These are phyloP conservation scores for Aphyosemion australe DNA, from an alignment of 2,113 vertebrate genomes.

Conservation along the genomic window DNA sequence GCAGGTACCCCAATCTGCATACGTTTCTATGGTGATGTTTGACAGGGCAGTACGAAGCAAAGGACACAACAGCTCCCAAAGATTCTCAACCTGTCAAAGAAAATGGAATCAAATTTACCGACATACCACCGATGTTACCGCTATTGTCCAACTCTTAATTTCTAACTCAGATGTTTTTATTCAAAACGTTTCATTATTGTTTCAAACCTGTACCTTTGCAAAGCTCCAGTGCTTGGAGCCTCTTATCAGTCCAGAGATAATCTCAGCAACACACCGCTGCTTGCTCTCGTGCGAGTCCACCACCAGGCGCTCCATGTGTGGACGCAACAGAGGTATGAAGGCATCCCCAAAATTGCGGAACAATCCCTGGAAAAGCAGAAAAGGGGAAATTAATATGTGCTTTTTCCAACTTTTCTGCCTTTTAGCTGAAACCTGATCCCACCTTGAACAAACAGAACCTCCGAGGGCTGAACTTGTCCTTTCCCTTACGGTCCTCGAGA, in stretches of 20 bases:
- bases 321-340: constrained; percentile 88
- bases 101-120: not conserved
- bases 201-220: constrained; percentile 81
- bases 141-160: too few relatives aligned
- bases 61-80: constrained; percentile 91
- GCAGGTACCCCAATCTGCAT: constrained; percentile 96
- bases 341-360: constrained; percentile 93
- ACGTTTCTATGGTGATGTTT: constrained; percentile 95
- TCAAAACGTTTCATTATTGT: not conserved
- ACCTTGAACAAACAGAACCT: constrained; percentile 99
- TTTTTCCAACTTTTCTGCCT: not conserved
- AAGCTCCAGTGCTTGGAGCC: constrained; percentile 97
- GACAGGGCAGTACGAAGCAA: constrained; percentile 90
- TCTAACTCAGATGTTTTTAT: not conserved
- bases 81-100: constrained; percentile 85
- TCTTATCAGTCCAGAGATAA: constrained; percentile 94
- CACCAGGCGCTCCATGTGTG: constrained; percentile 91
- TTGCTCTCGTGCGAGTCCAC: constrained; percentile 93
- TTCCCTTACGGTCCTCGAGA: constrained; percentile 97
- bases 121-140: too few relatives aligned
- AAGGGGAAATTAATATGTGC: not conserved
- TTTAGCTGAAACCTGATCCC: constrained; percentile 3
- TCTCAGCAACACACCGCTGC: constrained; percentile 94
- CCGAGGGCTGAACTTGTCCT: constrained; percentile 97
- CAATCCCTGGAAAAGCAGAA: constrained; percentile 81